Base-by-base conservation (phyloP, 2,888 invertebrate genomes). In the Drosophila mulleri region DNA sequence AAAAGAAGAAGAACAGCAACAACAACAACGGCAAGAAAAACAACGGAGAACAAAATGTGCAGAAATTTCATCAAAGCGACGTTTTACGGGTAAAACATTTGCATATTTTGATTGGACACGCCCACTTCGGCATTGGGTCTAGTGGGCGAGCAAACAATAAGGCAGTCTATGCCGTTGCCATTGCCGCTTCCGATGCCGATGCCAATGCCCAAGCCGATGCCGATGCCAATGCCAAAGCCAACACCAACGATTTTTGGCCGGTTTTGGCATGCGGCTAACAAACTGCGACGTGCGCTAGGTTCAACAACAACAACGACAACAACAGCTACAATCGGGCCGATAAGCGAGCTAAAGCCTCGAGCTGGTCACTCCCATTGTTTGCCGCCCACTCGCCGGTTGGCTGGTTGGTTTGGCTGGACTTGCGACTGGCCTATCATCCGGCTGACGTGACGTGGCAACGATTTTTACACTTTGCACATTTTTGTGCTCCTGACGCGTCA, bases 51-150 rank as follows among this genome's bases (percentile, higher is more conserved):
- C 74, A 67, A 85, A 85, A 88, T 83, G 88, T 88, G 86, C 78
- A 83, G 86, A 83, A 83, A 83, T 83, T 88, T 71, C 80, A 83
- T 88, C 83, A 83, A 88, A 83, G 86, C 83, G 83, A 85, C 83
- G 80, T 88, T 83, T 83, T 80, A 88, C 80, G 86, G 86, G 85
- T 85, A 88, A 88, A 88, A 73, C 75, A 85, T 85, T 85, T 85
- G 83, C 85, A 85, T 85, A 85, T 86, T 85, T 85, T 88, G 88
- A 88, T 85, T 85, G 86, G 83, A 78, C 83, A 86, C 83, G 86
- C 85, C 85, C 79, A 76, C 56, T 73, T 75, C 64, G 67, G 70
- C 61, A 63, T 53, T 61, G 78, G 78, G 75, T 68, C 69, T 69
- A 76, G 66, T 86, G 81, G 74, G 83, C 76, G 85, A 66, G 68